Conservation (phyloP, 2,888 invertebrate genomes). For the Noctuana brunneofusca region DNA sequence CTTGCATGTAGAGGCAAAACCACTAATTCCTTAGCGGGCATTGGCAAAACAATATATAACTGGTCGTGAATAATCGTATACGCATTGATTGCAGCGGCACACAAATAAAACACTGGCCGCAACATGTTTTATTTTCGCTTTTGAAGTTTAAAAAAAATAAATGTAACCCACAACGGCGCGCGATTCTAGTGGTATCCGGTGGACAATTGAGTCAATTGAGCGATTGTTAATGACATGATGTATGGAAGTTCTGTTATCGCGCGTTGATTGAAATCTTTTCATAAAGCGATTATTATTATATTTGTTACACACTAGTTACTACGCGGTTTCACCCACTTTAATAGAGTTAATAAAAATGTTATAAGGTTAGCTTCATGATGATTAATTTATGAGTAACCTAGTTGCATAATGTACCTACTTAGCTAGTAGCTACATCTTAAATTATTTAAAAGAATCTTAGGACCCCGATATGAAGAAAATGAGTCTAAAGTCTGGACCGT, state of each 20-base stretch:
- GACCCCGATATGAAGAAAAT: too few species aligned
- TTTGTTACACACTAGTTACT: too few species aligned
- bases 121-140: constrained; percentile 44
- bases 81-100: constrained; percentile 50
- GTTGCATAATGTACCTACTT: too few species aligned
- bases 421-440: too few species aligned
- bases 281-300: background rate
- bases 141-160: background rate
- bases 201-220: constrained; percentile 16
- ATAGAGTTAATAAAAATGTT: too few species aligned
- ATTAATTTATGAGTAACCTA: too few species aligned
- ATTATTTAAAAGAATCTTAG: too few species aligned
- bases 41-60: constrained; percentile 57
- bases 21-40: constrained; percentile 49
- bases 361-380: too few species aligned
- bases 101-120: constrained; percentile 54
- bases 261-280: background rate
- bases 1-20: constrained; percentile 59
- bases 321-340: too few species aligned
- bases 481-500: too few species aligned
- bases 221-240: constrained; percentile 5
- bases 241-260: background rate
- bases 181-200: constrained; percentile 9
- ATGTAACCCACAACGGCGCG: constrained; percentile 13
- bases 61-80: constrained; percentile 66